phyloP scores from a whole-genome alignment of 2,113 vertebrate species.

The Etia nguti region DNA sequence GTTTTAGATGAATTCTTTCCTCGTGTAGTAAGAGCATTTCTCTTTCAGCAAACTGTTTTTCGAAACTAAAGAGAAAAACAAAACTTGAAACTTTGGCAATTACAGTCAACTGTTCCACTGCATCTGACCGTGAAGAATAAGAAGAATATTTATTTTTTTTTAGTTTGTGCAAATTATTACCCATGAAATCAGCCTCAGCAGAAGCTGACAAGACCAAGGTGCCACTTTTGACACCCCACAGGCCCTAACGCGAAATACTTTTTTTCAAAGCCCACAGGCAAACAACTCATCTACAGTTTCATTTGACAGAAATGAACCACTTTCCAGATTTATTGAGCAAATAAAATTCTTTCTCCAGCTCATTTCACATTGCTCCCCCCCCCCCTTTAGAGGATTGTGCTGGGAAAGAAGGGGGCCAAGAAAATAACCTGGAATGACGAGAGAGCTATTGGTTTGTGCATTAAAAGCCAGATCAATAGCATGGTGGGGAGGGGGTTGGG shows the following conservation, averaged over 20 bases:
- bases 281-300: slow-evolving; percentile 48
- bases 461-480: slow-evolving; percentile 65
- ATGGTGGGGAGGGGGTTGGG: background rate
- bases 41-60: background rate
- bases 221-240: background rate
- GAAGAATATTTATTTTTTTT: background rate
- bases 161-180: background rate
- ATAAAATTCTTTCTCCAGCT: slow-evolving; percentile 51
- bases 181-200: background rate
- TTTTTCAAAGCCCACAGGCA: slow-evolving; percentile 13
- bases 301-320: slow-evolving; percentile 53
- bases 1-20: background rate
- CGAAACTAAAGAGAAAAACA: background rate
- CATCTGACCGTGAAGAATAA: background rate
- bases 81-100: background rate
- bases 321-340: slow-evolving; percentile 54
- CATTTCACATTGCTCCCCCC: slow-evolving; percentile 16
- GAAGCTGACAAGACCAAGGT: background rate
- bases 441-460: slow-evolving; percentile 58
- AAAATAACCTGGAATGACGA: slow-evolving; percentile 59
- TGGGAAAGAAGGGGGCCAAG: background rate
- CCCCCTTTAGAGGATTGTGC: slow-evolving; percentile 18
- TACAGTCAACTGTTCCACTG: background rate
- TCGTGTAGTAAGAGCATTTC: background rate
- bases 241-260: background rate